Base-by-base conservation (phyloP, 2,888 invertebrate genomes). In the Orthosia gothica region DNA sequence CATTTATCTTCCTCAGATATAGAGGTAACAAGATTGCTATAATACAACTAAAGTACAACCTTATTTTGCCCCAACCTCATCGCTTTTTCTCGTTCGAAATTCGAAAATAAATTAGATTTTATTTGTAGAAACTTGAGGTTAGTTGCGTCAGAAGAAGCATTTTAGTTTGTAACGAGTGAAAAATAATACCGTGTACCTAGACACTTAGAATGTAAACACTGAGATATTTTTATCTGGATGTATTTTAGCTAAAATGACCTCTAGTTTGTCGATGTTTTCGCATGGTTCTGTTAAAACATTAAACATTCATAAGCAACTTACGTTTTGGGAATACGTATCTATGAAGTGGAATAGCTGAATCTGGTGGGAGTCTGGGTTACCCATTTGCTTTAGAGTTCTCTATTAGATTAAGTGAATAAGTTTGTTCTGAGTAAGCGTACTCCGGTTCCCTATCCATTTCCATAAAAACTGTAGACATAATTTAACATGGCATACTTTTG, bases 11-110 rank as follows among this genome's bases (percentile, higher is more conserved):
- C 40, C 52, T 68, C 76, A 65, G 69, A 52, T 70, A 55, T 69
- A 65, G 58, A 71, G 65, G 76, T 86, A 84, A 79, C 82, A 76
- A 84, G 84, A 84, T 74, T 70, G 57, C 66, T 82, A 61, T 72
- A 80, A 79, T 63, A 81, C 78, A 70, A 74, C 62, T 77, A 67
- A 58, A 75, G 71, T 79, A 63, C n/a, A 66, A 79, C 58, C 75
- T 70, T 79, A 59, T 84, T 76, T 76, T 58, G 45, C 64, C 73
- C 75, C 65, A 69, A 79, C 82, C 63, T 59, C 40, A 12, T 64
- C 50, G 20, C 68, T 59, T n/a, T 61, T 78, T 81, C 82, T 84
- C 82, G 40, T 50, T 15, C 9, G n/a, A 4, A 74, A 69, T 82
- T 84, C 74, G 71, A 84, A 74, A 49, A 54, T 61, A 70, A 80